A percentile compares a stretch with the other conserved stretches of the same genome.
These are phyloP conservation scores for Hypomesus transpacificus DNA, from an alignment of 2,113 vertebrate genomes.

Conservation along the genomic window DNA sequence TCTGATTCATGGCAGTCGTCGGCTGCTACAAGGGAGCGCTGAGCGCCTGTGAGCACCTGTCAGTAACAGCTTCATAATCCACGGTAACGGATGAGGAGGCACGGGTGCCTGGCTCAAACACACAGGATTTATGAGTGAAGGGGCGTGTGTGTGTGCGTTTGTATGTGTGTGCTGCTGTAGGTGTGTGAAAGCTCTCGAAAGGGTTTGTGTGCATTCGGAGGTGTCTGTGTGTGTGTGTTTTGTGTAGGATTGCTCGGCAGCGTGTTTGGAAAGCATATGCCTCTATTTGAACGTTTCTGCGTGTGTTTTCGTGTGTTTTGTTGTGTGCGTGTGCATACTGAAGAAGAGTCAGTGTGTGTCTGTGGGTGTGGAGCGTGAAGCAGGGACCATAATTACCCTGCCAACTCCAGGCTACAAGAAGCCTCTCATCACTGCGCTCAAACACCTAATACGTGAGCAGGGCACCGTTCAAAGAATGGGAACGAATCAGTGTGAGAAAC, in stretches of 20 bases:
- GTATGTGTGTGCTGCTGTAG: neutral
- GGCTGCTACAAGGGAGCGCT: neutral
- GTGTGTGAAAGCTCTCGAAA: neutral
- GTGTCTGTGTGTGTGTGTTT: neutral
- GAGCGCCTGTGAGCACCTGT: constrained; percentile 10
- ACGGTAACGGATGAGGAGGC: constrained; percentile 1
- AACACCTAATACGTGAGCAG: neutral
- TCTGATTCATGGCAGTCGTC: constrained; percentile 1
- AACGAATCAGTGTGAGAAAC: neutral
- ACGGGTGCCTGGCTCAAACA: neutral
- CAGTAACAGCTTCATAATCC: constrained; percentile 18
- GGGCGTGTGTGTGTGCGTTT: neutral
- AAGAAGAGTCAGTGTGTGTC: neutral
- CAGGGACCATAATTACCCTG: neutral
- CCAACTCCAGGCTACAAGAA: neutral
- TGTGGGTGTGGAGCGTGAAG: neutral
- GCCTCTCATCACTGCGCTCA: neutral
- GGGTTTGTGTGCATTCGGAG: neutral
- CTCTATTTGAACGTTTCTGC: neutral
- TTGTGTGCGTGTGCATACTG: neutral
- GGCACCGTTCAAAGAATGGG: neutral
- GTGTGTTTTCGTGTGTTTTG: neutral
- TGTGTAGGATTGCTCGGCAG: too few species aligned
- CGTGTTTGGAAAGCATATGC: too few species aligned
- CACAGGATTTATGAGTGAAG: constrained; percentile 3